These are phyloP conservation scores for Daubentonia madagascariensis DNA, from an alignment of 2,113 vertebrate species.

Conservation along the genomic window DNA sequence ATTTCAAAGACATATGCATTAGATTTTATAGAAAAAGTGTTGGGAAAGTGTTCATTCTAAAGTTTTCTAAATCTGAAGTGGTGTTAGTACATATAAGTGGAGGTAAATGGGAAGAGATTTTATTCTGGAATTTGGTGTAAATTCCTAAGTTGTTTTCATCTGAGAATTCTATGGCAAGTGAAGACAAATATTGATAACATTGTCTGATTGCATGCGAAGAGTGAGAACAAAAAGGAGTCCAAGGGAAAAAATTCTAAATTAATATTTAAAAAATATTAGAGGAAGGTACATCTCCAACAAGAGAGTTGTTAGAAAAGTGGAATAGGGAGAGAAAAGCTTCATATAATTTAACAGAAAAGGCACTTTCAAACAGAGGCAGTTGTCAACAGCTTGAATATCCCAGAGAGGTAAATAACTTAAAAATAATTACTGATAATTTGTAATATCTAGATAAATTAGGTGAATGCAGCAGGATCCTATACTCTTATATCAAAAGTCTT, in stretches of 20 bases:
- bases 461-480: background rate
- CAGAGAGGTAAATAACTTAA: background rate
- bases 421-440: background rate
- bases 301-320: background rate
- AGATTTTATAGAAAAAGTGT: background rate
- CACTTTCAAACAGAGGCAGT: background rate
- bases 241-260: background rate
- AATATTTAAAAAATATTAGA: background rate
- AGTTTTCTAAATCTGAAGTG: background rate
- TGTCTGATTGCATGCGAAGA: background rate
- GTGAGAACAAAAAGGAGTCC: background rate
- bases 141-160: background rate
- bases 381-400: background rate
- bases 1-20: background rate
- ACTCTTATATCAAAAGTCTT: background rate
- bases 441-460: background rate
- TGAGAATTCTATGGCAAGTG: background rate
- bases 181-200: background rate
- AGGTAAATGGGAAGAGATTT: background rate
- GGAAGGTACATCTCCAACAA: background rate
- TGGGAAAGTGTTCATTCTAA: background rate
- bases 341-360: background rate
- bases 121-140: background rate
- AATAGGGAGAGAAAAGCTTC: background rate
- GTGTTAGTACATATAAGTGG: background rate